Evolutionary conservation across 2,113 vertebrate species (phyloP).

Genomic region (Ceyx cyanopectus): DNA sequence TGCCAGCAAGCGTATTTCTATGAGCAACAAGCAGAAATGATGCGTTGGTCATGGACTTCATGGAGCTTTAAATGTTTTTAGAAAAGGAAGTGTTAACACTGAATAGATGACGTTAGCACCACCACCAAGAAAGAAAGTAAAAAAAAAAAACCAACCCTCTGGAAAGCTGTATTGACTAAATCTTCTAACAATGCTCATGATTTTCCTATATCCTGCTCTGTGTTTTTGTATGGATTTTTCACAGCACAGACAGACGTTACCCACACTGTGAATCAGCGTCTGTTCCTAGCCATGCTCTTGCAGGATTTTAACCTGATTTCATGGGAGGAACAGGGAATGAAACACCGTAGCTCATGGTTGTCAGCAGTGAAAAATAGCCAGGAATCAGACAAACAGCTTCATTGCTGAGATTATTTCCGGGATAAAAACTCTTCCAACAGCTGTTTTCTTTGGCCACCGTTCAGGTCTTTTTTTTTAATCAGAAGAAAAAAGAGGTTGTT

Average conservation of each 20-base stretch:
- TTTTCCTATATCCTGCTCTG: conserved; percentile 54
- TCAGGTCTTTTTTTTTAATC: conserved; percentile 11
- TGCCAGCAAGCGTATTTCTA: conserved; percentile 26
- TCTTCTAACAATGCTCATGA: conserved; percentile 18
- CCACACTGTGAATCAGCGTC: conserved; percentile 52
- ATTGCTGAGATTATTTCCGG: conserved; percentile 86
- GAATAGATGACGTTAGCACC: conserved; percentile 18
- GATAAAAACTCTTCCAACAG: conserved; percentile 84
- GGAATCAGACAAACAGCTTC: conserved; percentile 84
- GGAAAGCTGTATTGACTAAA: conserved; percentile 40
- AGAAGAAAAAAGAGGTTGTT: not conserved
- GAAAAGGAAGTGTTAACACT: conserved; percentile 53
- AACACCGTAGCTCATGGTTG: conserved; percentile 73
- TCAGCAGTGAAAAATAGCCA: conserved; percentile 84
- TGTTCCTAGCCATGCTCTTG: conserved; percentile 38
- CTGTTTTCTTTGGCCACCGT: conserved; percentile 84
- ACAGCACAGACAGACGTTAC: conserved; percentile 12
- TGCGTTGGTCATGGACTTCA: not conserved
- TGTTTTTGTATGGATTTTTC: conserved; percentile 53
- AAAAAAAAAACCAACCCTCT: not conserved
- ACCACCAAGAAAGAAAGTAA: not conserved
- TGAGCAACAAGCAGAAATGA: not conserved
- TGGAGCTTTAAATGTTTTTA: conserved; percentile 7
- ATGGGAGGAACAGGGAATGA: conserved; percentile 59
- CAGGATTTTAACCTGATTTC: conserved; percentile 77